These are phyloP conservation scores for Tinamus major DNA, from an alignment of 2,797 vertebrate genomes.

Conservation along the genomic window DNA sequence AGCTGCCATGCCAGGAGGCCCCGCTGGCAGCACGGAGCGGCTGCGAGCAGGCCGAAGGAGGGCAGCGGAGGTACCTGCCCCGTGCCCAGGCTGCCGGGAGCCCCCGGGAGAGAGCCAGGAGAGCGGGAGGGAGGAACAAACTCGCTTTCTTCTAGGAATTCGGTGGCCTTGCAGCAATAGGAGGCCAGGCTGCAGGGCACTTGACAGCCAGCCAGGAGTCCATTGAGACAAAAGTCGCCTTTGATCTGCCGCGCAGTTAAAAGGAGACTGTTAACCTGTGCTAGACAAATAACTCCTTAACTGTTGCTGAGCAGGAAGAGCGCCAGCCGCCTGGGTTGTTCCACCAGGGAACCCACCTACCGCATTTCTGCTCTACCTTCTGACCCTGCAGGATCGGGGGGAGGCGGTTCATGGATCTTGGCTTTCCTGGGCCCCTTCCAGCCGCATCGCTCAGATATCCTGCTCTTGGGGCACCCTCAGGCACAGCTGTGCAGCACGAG, in stretches of 20 bases:
- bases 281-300: constrained; percentile 62
- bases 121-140: constrained; percentile 32
- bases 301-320: constrained; percentile 57
- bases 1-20: rapidly evolving
- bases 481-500: background rate
- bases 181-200: constrained; percentile 56
- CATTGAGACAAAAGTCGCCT: constrained; percentile 72
- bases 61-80: background rate
- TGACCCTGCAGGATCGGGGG: background rate
- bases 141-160: constrained; percentile 52
- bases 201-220: constrained; percentile 71
- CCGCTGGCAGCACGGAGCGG: background rate
- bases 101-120: background rate
- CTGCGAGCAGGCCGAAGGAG: background rate
- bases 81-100: background rate
- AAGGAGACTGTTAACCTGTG: constrained; percentile 78
- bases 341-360: background rate
- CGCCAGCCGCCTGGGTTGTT: background rate
- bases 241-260: constrained; percentile 74
- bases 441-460: background rate
- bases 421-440: background rate
- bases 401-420: background rate
- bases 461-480: background rate
- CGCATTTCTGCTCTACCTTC: background rate
- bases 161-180: background rate